These are phyloP conservation scores for Rhineura floridana DNA, from an alignment of 2,113 vertebrate genomes.

Conservation along the genomic window DNA sequence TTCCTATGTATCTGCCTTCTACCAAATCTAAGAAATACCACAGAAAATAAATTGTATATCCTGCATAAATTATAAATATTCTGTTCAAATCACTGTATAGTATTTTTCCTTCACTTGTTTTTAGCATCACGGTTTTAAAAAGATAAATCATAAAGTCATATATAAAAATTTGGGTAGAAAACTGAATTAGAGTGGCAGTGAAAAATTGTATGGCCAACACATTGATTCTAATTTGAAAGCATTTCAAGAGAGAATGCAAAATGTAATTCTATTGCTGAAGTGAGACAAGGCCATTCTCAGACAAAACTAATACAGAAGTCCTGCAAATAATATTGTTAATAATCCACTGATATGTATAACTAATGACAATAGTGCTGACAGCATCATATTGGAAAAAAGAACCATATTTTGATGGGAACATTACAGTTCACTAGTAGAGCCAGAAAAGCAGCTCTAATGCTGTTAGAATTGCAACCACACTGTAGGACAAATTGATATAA, in stretches of 20 bases:
- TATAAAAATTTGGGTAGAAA: constrained; percentile 71
- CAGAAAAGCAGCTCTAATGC: constrained; percentile 73
- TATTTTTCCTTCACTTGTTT: constrained; percentile 31
- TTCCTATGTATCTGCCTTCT: not conserved
- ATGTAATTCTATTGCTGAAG: constrained; percentile 72
- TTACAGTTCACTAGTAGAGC: constrained; percentile 72
- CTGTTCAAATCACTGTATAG: constrained; percentile 10
- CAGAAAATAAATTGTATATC: not conserved
- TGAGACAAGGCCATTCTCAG: constrained; percentile 67
- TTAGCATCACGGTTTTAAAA: constrained; percentile 41
- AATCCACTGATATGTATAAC: constrained; percentile 80
- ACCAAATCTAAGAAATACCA: not conserved
- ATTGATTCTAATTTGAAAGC: constrained; percentile 78
- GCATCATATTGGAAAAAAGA: constrained; percentile 81
- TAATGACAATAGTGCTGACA: constrained; percentile 86
- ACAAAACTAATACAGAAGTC: constrained; percentile 86
- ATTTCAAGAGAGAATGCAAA: constrained; percentile 74
- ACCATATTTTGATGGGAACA: constrained; percentile 77
- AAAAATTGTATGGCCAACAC: constrained; percentile 71
- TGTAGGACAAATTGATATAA: constrained; percentile 42
- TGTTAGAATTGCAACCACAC: constrained; percentile 73
- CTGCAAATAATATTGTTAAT: constrained; percentile 87
- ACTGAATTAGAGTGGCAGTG: constrained; percentile 71
- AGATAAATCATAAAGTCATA: constrained; percentile 56
- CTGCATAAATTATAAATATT: not conserved